A percentile compares a stretch with the other conserved stretches of the same genome.
Conservation (phyloP, 2,113 vertebrate species). For the Gnathonemus echidnorhynchus region DNA sequence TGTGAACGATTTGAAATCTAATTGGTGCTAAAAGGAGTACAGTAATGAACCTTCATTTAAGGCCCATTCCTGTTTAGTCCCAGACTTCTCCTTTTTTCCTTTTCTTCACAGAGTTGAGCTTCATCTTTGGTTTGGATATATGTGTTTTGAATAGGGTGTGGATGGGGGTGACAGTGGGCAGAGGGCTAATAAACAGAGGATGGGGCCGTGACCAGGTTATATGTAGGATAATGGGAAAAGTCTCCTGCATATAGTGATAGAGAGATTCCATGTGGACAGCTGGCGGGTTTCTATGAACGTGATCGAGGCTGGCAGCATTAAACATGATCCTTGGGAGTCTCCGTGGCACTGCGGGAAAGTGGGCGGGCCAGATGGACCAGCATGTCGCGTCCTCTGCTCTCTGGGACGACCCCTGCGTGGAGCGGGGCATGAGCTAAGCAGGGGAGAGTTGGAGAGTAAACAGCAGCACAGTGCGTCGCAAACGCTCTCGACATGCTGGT, state of each 20-base stretch:
- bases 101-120: slow-evolving; percentile 45
- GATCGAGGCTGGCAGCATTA: neutral
- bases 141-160: slow-evolving; percentile 19
- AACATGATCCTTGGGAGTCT: neutral
- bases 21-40: slow-evolving; percentile 84
- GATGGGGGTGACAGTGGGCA: neutral
- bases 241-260: neutral
- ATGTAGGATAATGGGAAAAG: neutral
- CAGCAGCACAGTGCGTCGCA: neutral
- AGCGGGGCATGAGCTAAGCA: neutral
- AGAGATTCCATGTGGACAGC: neutral
- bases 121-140: slow-evolving; percentile 55
- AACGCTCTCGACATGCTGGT: too few relatives aligned
- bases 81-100: slow-evolving; percentile 34
- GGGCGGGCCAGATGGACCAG: neutral
- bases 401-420: neutral
- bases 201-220: neutral
- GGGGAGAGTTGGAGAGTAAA: neutral
- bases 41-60: slow-evolving; percentile 56
- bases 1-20: slow-evolving; percentile 71
- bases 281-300: neutral
- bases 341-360: neutral
- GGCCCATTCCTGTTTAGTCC: slow-evolving; percentile 21
- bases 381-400: neutral
- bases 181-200: neutral